Evolutionary conservation across 2,797 vertebrate genomes (phyloP).

Genomic region (Periophthalmus magnuspinnatus): DNA sequence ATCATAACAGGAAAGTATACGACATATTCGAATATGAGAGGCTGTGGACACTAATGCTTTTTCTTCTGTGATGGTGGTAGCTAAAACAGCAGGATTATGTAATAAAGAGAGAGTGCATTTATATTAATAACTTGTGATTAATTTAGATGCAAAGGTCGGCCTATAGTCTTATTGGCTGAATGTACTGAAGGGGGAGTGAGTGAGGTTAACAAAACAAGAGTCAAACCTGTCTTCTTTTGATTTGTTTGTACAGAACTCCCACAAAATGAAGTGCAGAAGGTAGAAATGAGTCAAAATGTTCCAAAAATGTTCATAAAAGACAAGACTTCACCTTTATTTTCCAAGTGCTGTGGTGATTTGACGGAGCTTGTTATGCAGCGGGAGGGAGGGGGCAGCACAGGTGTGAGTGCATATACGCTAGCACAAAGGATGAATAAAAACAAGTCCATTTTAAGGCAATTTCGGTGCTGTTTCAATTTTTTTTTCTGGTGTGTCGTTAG

Average conservation of each 20-base stretch:
- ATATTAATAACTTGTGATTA: background rate
- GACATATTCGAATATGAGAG: background rate
- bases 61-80: too few species aligned
- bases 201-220: background rate
- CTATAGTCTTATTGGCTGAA: too few species aligned
- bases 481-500: too few species aligned
- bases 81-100: too few species aligned
- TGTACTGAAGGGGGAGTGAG: background rate
- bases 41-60: too few species aligned
- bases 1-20: too few species aligned
- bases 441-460: too few species aligned
- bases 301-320: background rate
- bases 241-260: constrained; percentile 12
- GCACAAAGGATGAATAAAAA: too few species aligned
- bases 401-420: background rate
- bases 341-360: constrained; percentile 1
- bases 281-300: background rate
- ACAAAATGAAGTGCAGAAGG: background rate
- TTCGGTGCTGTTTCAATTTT: too few species aligned
- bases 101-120: too few species aligned
- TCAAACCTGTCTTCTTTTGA: background rate
- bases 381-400: background rate
- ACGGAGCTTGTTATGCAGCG: background rate
- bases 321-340: background rate
- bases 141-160: background rate